Evolutionary conservation across 2,797 vertebrate species (phyloP).

Genomic region (Enteromius trimaculatus): DNA sequence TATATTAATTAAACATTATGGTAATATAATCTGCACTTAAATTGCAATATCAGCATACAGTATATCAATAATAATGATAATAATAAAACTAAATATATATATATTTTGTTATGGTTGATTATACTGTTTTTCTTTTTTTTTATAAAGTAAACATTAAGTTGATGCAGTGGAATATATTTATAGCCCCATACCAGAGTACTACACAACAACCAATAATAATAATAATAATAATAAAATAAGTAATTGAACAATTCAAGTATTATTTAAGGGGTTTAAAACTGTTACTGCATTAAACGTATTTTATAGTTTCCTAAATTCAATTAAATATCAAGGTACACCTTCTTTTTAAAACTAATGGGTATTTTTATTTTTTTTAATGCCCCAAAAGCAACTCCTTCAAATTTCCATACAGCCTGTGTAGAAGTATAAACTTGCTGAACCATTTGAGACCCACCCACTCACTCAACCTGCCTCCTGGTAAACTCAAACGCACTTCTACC

Average conservation of each 20-base stretch:
- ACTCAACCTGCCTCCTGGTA: conserved; percentile 10
- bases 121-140: too few relatives aligned
- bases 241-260: not conserved
- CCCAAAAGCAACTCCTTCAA: not conserved
- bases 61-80: too few relatives aligned
- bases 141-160: too few relatives aligned
- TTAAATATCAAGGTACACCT: not conserved
- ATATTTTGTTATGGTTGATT: too few relatives aligned
- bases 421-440: conserved; percentile 4
- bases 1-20: not conserved
- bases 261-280: not conserved
- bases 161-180: too few relatives aligned
- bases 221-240: not conserved
- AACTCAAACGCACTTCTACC: not conserved
- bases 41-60: not conserved
- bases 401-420: not conserved
- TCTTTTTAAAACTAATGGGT: not conserved
- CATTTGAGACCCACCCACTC: conserved; percentile 18
- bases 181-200: not conserved
- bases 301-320: not conserved
- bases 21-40: not conserved
- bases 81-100: too few relatives aligned
- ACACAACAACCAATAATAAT: not conserved
- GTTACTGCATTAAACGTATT: not conserved
- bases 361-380: not conserved